Evolutionary conservation across 2,797 vertebrate species (phyloP), one percentile per base, ranked within the genome.

Genomic region (Schizopygopsis malacanthus): DNA sequence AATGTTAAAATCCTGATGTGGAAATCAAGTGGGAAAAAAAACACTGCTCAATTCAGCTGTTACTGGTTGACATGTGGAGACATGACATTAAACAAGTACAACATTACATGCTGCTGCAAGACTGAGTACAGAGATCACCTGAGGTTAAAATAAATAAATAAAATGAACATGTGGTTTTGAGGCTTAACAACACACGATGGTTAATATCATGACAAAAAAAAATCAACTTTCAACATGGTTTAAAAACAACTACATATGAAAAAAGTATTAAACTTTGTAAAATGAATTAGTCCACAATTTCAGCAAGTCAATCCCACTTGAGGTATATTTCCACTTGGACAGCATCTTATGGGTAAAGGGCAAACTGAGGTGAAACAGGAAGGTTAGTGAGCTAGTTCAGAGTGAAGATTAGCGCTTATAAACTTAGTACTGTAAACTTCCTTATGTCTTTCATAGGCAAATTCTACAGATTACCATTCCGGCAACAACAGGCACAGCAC

Each of bases 31-130:
- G 25, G 33, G 33, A 2, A 25, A 16, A 16, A 15, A 50, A 4
- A 84, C 2, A 84, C 63, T 85, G 88, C 84, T 90, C 63, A 39
- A 78, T 90, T 87, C 81, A 90, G 79, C 83, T 59, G 84, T 90
- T 87, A 89, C 82, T 90, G 67, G 81, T 80, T 76, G 89, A 91
- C 92, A 90, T 89, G 92, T 90, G 87, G 87, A 77, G 90, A 83
- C 94, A 92, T 80, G 93, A 89, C 10, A 70, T 33, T 69, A 69
- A 15, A 75, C 69, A 77, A 69, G n/a, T 71, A 50, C 18, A 69
- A 41, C 56, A 41, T 43, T 56, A 69, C 88, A 50, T 12, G 25
- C 83, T 41, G 33, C 87, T 83, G 84, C 79, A 87, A 72, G 59
- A 81, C 16, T 76, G 28, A 80, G 70, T 87, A 63, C 50, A 25